A percentile compares a stretch with the other conserved stretches of the same genome.
Conservation (phyloP, 2,888 invertebrate genomes). For the Trichogramma dendrolimi region DNA sequence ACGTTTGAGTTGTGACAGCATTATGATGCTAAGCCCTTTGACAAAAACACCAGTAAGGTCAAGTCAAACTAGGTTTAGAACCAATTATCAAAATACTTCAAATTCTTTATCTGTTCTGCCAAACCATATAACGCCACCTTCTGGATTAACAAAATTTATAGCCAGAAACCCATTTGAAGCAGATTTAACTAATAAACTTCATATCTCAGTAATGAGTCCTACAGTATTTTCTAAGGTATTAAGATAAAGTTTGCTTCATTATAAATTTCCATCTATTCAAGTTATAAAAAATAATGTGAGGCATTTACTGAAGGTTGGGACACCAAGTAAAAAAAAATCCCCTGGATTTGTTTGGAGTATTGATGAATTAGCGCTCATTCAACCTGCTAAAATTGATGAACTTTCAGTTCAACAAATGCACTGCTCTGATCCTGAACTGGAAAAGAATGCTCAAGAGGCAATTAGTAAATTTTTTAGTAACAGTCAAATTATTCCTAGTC, state of each 20-base stretch:
- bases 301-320: conserved; percentile 44
- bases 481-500: conserved; percentile 60
- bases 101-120: conserved; percentile 46
- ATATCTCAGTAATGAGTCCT: conserved; percentile 66
- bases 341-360: conserved; percentile 67
- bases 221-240: conserved; percentile 47
- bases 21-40: conserved; percentile 25
- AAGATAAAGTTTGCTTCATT: neutral
- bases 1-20: conserved; percentile 25
- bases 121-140: conserved; percentile 58
- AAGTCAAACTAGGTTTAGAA: conserved; percentile 13
- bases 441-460: conserved; percentile 64
- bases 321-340: conserved; percentile 45
- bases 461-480: conserved; percentile 62
- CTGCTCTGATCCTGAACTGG: conserved; percentile 61
- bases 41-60: conserved; percentile 19
- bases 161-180: conserved; percentile 69
- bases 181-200: conserved; percentile 62
- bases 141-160: conserved; percentile 54
- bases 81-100: conserved; percentile 20
- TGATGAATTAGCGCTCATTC: conserved; percentile 65
- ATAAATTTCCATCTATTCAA: conserved; percentile 3
- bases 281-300: neutral
- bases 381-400: conserved; percentile 67
- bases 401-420: conserved; percentile 61